phyloP scores from a whole-genome alignment of 2,797 vertebrate species.

The Muscicapa comitata region DNA sequence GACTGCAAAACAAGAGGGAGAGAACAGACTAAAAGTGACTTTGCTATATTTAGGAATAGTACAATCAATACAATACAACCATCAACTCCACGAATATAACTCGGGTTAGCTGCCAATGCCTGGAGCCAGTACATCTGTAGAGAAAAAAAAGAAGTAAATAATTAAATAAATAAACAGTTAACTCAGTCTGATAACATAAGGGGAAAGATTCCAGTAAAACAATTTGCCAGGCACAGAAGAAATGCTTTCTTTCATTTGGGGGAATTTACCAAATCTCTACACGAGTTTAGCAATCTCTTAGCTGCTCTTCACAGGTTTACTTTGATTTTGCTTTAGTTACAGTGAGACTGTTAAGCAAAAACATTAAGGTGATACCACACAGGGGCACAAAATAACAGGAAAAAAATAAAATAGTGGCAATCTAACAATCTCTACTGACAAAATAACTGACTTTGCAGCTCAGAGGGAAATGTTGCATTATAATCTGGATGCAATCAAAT shows the following conservation, averaged over 20 bases:
- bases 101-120: background rate
- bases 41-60: conserved; percentile 61
- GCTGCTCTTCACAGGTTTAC: background rate
- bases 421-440: background rate
- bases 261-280: background rate
- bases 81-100: conserved; percentile 35
- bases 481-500: conserved; percentile 19
- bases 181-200: background rate
- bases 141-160: background rate
- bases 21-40: conserved; percentile 53
- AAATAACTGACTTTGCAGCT: background rate
- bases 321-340: background rate
- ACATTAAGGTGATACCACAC: background rate
- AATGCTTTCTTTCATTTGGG: background rate
- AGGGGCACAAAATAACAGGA: background rate
- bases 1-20: background rate
- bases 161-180: background rate
- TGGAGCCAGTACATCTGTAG: conserved; percentile 21
- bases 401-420: background rate
- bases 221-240: background rate
- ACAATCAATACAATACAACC: conserved; percentile 62
- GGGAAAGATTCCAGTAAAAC: background rate
- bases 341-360: background rate
- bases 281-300: background rate
- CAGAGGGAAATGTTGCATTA: background rate